Base-by-base conservation (phyloP, 1,140 invertebrate genomes). In the Panulirus ornatus region DNA sequence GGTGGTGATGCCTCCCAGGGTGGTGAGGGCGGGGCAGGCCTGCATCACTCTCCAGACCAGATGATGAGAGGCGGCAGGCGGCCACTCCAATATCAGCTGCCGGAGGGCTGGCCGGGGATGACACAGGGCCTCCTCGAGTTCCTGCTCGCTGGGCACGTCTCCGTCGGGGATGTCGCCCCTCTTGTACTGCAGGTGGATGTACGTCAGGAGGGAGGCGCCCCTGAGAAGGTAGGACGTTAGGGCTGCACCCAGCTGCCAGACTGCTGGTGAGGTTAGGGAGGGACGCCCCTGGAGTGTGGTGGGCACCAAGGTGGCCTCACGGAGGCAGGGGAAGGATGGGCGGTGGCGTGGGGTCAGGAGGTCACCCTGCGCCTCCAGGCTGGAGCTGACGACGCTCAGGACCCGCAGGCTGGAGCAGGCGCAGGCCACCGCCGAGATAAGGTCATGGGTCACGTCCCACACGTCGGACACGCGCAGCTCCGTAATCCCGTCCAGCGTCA, bases 371-470 rank as follows among this genome's bases (percentile, higher is more conserved):
- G 88, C 88, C 36, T 89, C 79, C 66, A 89, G 70, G 27, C 79
- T 89, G 34, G 88, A 83, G 51, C 38, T 73, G 44, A 42, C 76
- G 14, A 89, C 40, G 76, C 81, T 89, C 19, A 89, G 47, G 3
- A 89, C 44, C 16, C 84, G 44, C 22, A 89, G 81, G 51, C 58
- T 73, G 5, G 81, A 44, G 38, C 88, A 89, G 6, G 66, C 34
- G 51, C 81, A 42, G 1, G 88, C 88, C 5, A 89, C 2, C 30
- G 79, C 66, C 19, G 88, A 89, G 9, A 89, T 42, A 9, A 89
- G 9, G 38, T 89, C 88, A 58, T 89, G 81, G 14, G 66, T 89
- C 30, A 89, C 70, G 51, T 89, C 88, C 79, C 88, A 89, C 47
- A 89, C 88, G 51, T 89, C 88, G 22, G 78, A 58, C 22, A 84